These are phyloP conservation scores for Ctenopoma multispine DNA, from an alignment of 2,797 vertebrate species.

Conservation along the genomic window DNA sequence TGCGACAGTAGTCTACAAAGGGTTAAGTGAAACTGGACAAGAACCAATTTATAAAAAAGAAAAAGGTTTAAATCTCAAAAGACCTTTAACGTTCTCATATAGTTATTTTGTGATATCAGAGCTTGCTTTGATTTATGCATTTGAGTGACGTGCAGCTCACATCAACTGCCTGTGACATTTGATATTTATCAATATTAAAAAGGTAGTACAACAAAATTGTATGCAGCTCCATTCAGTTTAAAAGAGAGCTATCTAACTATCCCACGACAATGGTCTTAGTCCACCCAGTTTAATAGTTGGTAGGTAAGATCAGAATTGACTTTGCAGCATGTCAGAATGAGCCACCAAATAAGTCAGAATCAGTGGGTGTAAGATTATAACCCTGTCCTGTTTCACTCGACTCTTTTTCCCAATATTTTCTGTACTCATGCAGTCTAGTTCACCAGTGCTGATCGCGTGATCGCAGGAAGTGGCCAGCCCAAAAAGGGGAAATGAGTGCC, in stretches of 20 bases:
- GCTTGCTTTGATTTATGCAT: neutral
- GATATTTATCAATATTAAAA: neutral
- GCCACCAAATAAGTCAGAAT: neutral
- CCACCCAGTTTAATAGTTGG: too few relatives aligned
- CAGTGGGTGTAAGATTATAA: neutral
- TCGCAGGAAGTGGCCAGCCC: constrained; percentile 54
- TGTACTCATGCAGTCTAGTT: constrained; percentile 17
- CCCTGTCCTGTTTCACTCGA: neutral
- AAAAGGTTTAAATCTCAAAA: too few relatives aligned
- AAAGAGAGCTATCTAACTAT: too few relatives aligned
- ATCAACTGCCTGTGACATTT: neutral
- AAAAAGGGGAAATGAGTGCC: constrained; percentile 70
- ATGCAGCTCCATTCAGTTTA: too few relatives aligned
- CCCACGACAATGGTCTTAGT: too few relatives aligned
- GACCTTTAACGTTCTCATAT: neutral
- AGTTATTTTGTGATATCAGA: neutral
- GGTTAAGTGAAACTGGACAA: too few relatives aligned
- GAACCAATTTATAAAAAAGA: too few relatives aligned
- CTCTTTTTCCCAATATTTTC: neutral
- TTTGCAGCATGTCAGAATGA: too few relatives aligned
- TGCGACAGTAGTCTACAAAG: too few relatives aligned
- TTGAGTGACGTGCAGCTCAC: neutral
- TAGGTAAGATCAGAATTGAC: too few relatives aligned
- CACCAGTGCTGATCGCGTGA: constrained; percentile 56
- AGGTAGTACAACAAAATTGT: too few relatives aligned